These are phyloP conservation scores for Brachionus manjavacas DNA, from an alignment of 1,140 invertebrate genomes.

Conservation along the genomic window DNA sequence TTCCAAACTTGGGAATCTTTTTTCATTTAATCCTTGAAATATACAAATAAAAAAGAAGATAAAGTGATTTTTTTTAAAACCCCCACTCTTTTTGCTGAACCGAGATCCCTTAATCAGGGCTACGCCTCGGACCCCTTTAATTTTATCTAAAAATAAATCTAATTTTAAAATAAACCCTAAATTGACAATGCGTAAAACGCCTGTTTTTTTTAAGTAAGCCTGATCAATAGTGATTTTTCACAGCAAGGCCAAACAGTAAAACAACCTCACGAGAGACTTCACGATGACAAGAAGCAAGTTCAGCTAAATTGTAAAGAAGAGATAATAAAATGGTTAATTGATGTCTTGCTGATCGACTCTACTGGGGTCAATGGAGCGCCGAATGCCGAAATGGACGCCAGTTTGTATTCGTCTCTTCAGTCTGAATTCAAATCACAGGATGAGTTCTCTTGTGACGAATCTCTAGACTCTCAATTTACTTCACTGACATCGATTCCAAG, in stretches of 20 bases:
- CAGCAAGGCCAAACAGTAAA: neutral
- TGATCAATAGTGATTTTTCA: neutral
- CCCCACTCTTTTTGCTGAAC: too few relatives aligned
- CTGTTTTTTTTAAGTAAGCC: constrained; percentile 16
- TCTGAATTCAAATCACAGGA: neutral
- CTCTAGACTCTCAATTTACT: neutral
- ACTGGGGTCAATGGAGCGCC: neutral
- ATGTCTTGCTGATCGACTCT: constrained; percentile 15
- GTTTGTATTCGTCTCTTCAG: neutral
- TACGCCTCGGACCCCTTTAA: too few relatives aligned
- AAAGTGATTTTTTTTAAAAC: too few relatives aligned
- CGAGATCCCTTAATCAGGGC: too few relatives aligned
- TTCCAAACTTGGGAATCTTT: too few relatives aligned
- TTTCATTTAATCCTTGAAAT: too few relatives aligned
- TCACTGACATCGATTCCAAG: neutral
- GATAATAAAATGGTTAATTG: constrained; percentile 39
- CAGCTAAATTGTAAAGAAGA: constrained; percentile 39
- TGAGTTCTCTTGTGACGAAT: neutral
- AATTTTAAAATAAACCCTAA: too few relatives aligned
- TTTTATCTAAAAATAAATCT: too few relatives aligned
- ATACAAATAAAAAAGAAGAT: too few relatives aligned
- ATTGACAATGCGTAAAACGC: too few relatives aligned
- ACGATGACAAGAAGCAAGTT: neutral
- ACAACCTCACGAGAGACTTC: neutral
- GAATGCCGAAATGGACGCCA: neutral